These are phyloP conservation scores for Hirudinaria manillensis DNA, from an alignment of 2,888 invertebrate species.

Conservation along the genomic window DNA sequence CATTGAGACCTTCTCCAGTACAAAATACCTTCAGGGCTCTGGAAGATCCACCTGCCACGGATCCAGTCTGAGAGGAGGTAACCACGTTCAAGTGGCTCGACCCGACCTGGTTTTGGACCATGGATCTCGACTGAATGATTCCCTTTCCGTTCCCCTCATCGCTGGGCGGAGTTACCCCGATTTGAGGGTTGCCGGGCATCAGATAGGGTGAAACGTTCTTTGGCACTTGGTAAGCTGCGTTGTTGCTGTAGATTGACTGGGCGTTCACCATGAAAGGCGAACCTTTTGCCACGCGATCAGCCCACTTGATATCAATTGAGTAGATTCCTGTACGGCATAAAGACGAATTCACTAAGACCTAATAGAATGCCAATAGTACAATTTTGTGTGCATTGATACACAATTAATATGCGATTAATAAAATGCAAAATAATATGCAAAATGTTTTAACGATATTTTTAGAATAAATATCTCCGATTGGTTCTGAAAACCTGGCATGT, in stretches of 20 bases:
- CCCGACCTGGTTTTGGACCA: neutral
- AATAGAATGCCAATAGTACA: neutral
- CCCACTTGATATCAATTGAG: constrained; percentile 84
- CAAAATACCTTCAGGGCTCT: constrained; percentile 62
- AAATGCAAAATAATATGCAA: too few relatives aligned
- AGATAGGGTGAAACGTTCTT: neutral
- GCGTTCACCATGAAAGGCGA: constrained; percentile 67
- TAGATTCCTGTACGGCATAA: constrained; percentile 58
- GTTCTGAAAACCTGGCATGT: constrained; percentile 57
- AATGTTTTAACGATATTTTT: too few relatives aligned
- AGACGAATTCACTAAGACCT: too few relatives aligned
- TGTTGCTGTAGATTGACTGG: constrained; percentile 31
- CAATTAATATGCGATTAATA: too few relatives aligned
- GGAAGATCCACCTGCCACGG: constrained; percentile 6
- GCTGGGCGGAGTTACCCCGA: constrained; percentile 10
- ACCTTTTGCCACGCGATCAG: constrained; percentile 69
- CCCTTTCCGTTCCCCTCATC: neutral
- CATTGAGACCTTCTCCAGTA: constrained; percentile 86
- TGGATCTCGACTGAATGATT: neutral
- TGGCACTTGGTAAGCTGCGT: constrained; percentile 10
- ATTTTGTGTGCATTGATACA: too few relatives aligned
- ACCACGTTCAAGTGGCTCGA: neutral
- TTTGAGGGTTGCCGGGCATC: neutral
- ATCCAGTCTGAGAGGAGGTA: neutral
- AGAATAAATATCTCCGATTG: neutral